Percentiles rank a stretch among this genome's conserved stretches.
Conservation (phyloP, 1,140 invertebrate genomes). For the Triops cancriformis region DNA sequence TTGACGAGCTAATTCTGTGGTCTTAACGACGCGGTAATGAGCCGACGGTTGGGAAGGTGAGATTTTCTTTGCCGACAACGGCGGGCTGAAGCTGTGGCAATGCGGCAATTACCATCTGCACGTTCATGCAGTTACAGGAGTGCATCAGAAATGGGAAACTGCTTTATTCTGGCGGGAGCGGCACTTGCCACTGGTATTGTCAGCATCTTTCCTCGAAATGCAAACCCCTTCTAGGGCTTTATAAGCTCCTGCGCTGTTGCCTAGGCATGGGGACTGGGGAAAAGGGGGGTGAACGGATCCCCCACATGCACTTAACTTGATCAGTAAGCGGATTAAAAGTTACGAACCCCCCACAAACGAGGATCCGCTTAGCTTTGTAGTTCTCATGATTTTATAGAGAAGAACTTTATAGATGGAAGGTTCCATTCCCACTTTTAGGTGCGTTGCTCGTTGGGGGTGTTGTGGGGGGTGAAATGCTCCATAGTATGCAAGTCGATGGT, state of each 20-base stretch:
- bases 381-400: neutral
- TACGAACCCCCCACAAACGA: conserved; percentile 4
- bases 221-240: neutral
- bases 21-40: conserved; percentile 6
- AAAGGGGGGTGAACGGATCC: neutral
- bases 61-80: neutral
- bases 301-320: conserved; percentile 3
- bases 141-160: neutral
- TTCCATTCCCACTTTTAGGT: neutral
- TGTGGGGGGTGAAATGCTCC: neutral
- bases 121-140: neutral
- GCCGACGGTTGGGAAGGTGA: neutral
- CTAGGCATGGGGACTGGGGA: neutral
- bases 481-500: neutral
- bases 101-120: neutral
- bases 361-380: conserved; percentile 4
- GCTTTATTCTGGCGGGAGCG: neutral
- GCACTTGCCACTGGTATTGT: neutral
- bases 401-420: neutral
- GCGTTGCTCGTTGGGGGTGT: neutral
- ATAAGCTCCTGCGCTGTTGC: neutral
- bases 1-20: conserved; percentile 3
- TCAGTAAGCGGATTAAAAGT: conserved; percentile 14
- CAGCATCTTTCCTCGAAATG: neutral
- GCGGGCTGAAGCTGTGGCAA: no score